Conservation (phyloP, 2,797 vertebrate species). For the Hybognathus amarus region DNA sequence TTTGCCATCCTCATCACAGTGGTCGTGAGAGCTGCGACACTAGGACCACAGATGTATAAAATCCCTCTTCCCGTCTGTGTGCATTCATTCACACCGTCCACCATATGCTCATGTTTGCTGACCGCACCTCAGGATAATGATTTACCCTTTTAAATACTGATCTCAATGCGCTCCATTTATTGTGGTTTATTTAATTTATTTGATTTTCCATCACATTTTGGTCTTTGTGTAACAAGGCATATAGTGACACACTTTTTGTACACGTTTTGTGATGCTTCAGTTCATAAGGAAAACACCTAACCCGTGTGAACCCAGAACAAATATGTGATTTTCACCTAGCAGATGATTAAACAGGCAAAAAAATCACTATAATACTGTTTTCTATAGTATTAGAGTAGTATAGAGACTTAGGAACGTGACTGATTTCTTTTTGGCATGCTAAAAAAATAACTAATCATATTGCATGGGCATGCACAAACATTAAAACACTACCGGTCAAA, state of each 20-base stretch:
- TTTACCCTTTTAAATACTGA: neutral
- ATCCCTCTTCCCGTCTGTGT: neutral
- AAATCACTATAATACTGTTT: neutral
- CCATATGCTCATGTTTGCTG: constrained; percentile 35
- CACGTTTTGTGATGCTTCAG: neutral
- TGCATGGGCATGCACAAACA: neutral
- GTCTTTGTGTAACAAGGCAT: neutral
- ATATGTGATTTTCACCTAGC: neutral
- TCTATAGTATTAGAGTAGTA: neutral
- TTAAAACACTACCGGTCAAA: no score
- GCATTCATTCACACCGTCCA: constrained; percentile 3
- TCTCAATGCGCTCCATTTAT: neutral
- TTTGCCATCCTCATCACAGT: constrained; percentile 83
- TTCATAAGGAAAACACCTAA: neutral
- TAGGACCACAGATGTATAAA: constrained; percentile 84
- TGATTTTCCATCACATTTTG: constrained; percentile 1
- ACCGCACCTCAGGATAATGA: constrained; percentile 24
- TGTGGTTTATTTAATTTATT: neutral
- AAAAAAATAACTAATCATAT: neutral
- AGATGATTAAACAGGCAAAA: neutral
- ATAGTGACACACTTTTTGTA: neutral
- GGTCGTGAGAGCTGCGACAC: constrained; percentile 82
- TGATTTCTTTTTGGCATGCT: neutral
- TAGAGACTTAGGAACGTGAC: neutral
- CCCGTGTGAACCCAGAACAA: no score